Conservation (phyloP, 2,113 vertebrate species). For the Amblyopsis rosae region DNA sequence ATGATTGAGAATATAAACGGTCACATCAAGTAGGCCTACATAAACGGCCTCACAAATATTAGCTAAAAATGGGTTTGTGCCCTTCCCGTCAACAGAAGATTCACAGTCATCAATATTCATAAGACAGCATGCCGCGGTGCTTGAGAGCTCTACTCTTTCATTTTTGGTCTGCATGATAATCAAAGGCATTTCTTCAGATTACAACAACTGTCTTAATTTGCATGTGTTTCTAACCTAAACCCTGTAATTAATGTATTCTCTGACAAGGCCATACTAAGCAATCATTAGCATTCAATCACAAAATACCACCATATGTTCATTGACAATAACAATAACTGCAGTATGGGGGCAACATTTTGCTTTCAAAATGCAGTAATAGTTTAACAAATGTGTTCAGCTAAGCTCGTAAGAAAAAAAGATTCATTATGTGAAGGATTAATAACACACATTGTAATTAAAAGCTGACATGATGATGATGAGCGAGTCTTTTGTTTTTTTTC, state of each 20-base stretch:
- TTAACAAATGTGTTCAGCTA: too few relatives aligned
- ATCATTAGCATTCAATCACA: slow-evolving; percentile 4
- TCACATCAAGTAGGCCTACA: background rate
- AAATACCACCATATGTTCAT: slow-evolving; percentile 2
- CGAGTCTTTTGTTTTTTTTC: slow-evolving; percentile 32
- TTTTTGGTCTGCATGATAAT: background rate
- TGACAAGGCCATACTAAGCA: background rate
- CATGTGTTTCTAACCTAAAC: too few relatives aligned
- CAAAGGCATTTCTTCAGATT: background rate
- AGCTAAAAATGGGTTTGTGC: background rate
- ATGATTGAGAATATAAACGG: slow-evolving; percentile 5
- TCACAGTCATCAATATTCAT: background rate
- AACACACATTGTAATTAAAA: slow-evolving; percentile 10
- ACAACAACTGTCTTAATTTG: background rate
- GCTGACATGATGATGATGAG: slow-evolving; percentile 19
- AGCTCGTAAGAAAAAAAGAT: background rate
- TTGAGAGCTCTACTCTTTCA: background rate
- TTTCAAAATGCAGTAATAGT: background rate
- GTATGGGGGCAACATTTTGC: background rate
- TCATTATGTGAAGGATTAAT: slow-evolving; percentile 24
- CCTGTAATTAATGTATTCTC: too few relatives aligned
- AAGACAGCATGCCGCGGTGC: background rate
- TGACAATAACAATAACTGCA: background rate
- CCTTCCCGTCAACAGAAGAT: background rate
- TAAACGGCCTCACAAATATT: too few relatives aligned